Percentiles rank a stretch among this genome's conserved stretches.
These are phyloP conservation scores for Coenonympha arcania DNA, from an alignment of 2,888 invertebrate species.

Conservation along the genomic window DNA sequence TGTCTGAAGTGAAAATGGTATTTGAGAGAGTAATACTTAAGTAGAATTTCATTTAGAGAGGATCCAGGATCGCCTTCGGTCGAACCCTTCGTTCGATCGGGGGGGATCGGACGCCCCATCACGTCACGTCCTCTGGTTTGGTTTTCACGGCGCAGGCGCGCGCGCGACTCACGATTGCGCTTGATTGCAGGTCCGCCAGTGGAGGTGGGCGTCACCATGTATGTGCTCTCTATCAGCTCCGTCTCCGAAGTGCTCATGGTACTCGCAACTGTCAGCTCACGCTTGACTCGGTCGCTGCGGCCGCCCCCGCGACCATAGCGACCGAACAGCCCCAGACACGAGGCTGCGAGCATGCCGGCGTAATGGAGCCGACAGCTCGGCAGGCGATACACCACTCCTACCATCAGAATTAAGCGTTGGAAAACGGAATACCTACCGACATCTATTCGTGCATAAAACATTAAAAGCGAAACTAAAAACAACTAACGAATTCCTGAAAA, in stretches of 20 bases:
- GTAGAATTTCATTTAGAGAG: constrained; percentile 45
- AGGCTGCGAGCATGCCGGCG: constrained; percentile 73
- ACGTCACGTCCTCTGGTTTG: constrained; percentile 58
- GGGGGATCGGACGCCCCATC: constrained; percentile 35
- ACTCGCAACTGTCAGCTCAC: constrained; percentile 85
- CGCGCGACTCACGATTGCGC: constrained; percentile 67
- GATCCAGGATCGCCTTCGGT: constrained; percentile 46
- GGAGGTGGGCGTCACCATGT: constrained; percentile 98
- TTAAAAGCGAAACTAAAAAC: too few species aligned
- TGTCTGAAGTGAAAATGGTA: constrained; percentile 89
- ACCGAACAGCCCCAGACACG: constrained; percentile 74
- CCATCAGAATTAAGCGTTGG: constrained; percentile 7
- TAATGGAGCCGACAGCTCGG: constrained; percentile 45
- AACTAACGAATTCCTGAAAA: too few species aligned
- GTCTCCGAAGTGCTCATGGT: constrained; percentile 99
- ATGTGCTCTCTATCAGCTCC: constrained; percentile 98
- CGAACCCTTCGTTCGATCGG: constrained; percentile 55
- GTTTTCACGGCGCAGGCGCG: constrained; percentile 50
- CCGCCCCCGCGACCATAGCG: constrained; percentile 40
- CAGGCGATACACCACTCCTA: constrained; percentile 30
- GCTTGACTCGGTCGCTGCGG: constrained; percentile 39
- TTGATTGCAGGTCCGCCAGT: constrained; percentile 94
- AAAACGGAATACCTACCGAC: background rate
- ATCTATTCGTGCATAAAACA: too few species aligned
- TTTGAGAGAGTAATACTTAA: constrained; percentile 50